Base-by-base conservation (phyloP, 1,140 invertebrate species). In the Cyclargus thomasi region DNA sequence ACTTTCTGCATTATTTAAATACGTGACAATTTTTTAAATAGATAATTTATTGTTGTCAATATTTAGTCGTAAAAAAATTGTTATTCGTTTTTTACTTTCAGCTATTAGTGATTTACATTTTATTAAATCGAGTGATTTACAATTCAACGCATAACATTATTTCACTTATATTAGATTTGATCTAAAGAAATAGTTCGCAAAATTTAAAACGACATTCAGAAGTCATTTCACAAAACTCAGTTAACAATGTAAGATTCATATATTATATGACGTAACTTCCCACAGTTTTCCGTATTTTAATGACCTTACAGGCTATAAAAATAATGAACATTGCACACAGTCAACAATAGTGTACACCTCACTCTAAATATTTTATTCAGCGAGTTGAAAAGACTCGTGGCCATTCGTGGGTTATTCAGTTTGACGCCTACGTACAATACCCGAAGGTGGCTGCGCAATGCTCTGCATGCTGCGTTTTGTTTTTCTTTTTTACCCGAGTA, bases 281-380 rank as follows among this genome's bases (percentile, higher is more conserved):
- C 39, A 47, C 39, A 47, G 6, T 47, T 5, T 47, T 47, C 14
- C 39, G 39, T 47, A 47, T 47, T 47, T 47, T 47, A 47, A 47
- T 47, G 39, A 47, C 14, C 10, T 16, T 47, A 47, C 39, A 47
- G 39, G 14, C 39, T 11, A 16, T 47, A 47, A 47, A 47, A 47
- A 47, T 47, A 47, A 47, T 47, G 39, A 47, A 47, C 39, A 47
- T 14, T 47, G 39, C 14, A 47, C 39, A 3, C 39, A 8, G 18
- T 20, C 17, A 20, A 21, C 20, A 64, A 67, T 53, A 18, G 23
- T 66, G 63, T 23, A 64, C 23, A 64, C 20, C 64, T 67, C 22
- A 62, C 65, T 65, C 64, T 78, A 72, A 79, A 76, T 77, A 75
- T 75, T 74, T 69, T 69, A 74, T 69, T 47, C 20, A 47, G 35